These are phyloP conservation scores for Penaeus monodon DNA, from an alignment of 2,888 invertebrate species.

Conservation along the genomic window DNA sequence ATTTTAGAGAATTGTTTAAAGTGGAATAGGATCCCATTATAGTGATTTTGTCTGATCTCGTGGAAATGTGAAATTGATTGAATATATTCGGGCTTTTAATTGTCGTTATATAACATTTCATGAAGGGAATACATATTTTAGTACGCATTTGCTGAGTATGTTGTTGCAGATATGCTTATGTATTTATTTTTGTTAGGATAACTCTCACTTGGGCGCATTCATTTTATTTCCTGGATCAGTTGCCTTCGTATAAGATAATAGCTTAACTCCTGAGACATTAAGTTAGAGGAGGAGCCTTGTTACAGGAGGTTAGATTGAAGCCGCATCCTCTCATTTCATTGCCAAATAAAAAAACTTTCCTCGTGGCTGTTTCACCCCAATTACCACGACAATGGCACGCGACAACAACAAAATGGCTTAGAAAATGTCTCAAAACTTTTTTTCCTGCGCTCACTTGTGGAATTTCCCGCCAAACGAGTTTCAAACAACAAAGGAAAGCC, in stretches of 20 bases:
- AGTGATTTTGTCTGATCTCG: too few species aligned
- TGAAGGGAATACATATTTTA: neutral
- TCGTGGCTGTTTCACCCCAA: slow-evolving; percentile 27
- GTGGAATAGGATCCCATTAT: too few species aligned
- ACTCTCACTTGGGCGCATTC: neutral
- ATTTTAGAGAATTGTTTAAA: too few species aligned
- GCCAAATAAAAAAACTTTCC: slow-evolving; percentile 21
- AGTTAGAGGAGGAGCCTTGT: neutral
- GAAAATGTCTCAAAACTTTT: slow-evolving; percentile 19
- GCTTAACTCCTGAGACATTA: slow-evolving; percentile 3
- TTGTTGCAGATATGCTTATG: neutral
- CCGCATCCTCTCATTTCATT: slow-evolving; percentile 22
- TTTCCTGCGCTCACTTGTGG: slow-evolving; percentile 26
- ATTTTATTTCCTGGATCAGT: too few species aligned
- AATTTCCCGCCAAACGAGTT: slow-evolving; percentile 29
- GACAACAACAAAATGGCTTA: slow-evolving; percentile 29
- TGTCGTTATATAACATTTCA: too few species aligned
- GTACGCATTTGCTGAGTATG: neutral
- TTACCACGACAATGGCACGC: slow-evolving; percentile 26
- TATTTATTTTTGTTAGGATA: neutral
- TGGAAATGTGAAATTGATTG: too few species aligned
- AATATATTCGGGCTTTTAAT: too few species aligned
- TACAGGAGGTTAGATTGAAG: neutral
- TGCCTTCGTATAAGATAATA: neutral
- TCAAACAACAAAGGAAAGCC: slow-evolving; percentile 21